Conservation (phyloP, 2,888 invertebrate genomes). For the Drosophila multiciliata region DNA sequence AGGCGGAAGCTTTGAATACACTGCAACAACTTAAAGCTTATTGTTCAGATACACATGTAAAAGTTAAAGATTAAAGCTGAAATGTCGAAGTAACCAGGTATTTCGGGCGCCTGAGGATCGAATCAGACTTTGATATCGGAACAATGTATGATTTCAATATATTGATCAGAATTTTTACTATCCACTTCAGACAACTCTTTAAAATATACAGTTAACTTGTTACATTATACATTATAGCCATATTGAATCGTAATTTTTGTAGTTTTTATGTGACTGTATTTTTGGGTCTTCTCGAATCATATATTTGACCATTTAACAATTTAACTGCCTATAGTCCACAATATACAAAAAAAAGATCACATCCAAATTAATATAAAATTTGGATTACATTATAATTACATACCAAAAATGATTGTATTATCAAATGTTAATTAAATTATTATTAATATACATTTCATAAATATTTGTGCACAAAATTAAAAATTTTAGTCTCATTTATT, state of each 20-base stretch:
- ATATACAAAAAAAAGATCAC: too few species aligned
- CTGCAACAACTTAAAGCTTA: not conserved
- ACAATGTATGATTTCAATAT: not conserved
- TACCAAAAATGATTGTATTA: not conserved
- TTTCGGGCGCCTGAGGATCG: not conserved
- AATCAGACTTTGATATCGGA: not conserved
- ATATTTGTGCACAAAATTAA: not conserved
- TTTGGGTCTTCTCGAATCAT: not conserved
- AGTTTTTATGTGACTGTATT: not conserved
- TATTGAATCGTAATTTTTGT: not conserved
- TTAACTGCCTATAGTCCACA: too few species aligned
- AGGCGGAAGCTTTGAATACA: slow-evolving; percentile 7
- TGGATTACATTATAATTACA: not conserved
- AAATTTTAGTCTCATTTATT: not conserved
- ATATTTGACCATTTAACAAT: not conserved
- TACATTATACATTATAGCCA: not conserved
- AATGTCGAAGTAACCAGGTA: not conserved
- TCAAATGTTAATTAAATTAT: not conserved
- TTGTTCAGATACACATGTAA: not conserved
- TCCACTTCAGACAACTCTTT: not conserved
- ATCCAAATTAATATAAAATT: not conserved
- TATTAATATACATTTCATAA: too few species aligned
- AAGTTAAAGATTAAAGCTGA: too few species aligned
- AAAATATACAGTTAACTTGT: not conserved
- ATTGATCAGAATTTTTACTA: not conserved